Evolutionary conservation across 2,113 vertebrate species (phyloP), one percentile per base, ranked within the genome.

Genomic region (Pelecanus crispus): DNA sequence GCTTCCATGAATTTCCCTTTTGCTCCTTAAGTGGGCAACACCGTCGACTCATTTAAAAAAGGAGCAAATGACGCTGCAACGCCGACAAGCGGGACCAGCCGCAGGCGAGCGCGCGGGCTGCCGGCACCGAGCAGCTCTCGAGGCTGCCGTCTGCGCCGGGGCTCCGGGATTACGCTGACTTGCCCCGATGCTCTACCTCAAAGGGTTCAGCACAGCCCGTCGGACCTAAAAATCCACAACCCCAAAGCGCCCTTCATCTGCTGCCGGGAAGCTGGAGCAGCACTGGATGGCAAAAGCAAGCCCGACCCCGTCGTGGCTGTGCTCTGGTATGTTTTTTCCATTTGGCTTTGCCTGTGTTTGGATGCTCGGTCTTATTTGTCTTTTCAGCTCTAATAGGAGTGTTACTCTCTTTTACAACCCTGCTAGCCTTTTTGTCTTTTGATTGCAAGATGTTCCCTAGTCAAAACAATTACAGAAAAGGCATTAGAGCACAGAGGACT

Each of bases 241-340:
- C 13, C 58, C 11, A 5, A 11, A 28, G 34, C 0, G 6, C 26
- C 61, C 31, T 52, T 15, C 2, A 17, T 17, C n/a, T 44, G 49
- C 22, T 55, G 18, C 8, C 32, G 25, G 50, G 6, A 10, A 28
- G 28, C 13, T 7, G 17, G n/a, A 61, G 53, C 9, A 22, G n/a
- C 34, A 6, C 24, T 10, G 47, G 38, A 31, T 18, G 40, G 38
- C 55, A 25, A 47, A 52, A 74, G 18, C 22, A 7, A 59, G 28
- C 8, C 59, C 2, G 4, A 25, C 14, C 25, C 36, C 0, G 0
- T 38, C 6, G 3, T 2, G 29, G 14, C 44, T 38, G 20, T 13
- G 18, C 17, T 21, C 36, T n/a, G 65, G 28, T 4, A 20, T 11
- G 14, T 32, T 13, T 21, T 24, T 67, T 32, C 31, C 32, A 7